Conservation (phyloP, 64 coral and sea anemone species). For the Trachythela sp. region DNA sequence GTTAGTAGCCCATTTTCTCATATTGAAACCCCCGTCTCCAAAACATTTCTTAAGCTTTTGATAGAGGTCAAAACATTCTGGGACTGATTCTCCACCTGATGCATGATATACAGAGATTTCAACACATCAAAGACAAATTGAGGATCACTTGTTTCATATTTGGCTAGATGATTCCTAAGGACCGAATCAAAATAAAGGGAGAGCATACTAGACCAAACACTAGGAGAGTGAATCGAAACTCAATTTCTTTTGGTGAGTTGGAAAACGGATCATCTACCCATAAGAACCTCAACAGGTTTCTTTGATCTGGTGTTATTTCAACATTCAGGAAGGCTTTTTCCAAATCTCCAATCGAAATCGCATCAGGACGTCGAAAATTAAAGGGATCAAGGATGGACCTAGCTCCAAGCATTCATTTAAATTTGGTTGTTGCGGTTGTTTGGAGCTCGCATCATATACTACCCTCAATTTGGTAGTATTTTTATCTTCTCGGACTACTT, state of each 20-base stretch:
- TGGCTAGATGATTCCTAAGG: not conserved
- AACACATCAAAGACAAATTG: not conserved
- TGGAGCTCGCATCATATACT: not conserved
- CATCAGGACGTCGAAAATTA: not conserved
- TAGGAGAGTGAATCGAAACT: not conserved
- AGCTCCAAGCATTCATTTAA: not conserved
- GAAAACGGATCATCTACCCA: not conserved
- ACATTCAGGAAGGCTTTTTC: slow-evolving; percentile 41
- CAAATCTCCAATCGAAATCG: slow-evolving; percentile 4
- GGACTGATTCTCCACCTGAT: not conserved
- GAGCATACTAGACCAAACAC: not conserved
- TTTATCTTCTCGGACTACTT: not conserved
- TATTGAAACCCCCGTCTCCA: slow-evolving; percentile 44
- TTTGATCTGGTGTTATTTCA: slow-evolving; percentile 15
- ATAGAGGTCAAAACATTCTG: slow-evolving; percentile 9
- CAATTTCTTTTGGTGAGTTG: not conserved
- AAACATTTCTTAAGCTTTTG: slow-evolving; percentile 39
- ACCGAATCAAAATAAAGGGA: slow-evolving; percentile 23
- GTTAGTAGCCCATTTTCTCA: slow-evolving; percentile 19
- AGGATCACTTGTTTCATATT: not conserved
- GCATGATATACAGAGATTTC: not conserved
- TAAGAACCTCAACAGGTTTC: slow-evolving; percentile 24
- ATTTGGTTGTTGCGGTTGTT: not conserved
- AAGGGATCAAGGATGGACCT: not conserved
- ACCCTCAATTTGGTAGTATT: not conserved